Percentiles rank a stretch among this genome's conserved stretches.
Conservation (phyloP, 1,140 invertebrate genomes). For the Wiebesia pumilae region DNA sequence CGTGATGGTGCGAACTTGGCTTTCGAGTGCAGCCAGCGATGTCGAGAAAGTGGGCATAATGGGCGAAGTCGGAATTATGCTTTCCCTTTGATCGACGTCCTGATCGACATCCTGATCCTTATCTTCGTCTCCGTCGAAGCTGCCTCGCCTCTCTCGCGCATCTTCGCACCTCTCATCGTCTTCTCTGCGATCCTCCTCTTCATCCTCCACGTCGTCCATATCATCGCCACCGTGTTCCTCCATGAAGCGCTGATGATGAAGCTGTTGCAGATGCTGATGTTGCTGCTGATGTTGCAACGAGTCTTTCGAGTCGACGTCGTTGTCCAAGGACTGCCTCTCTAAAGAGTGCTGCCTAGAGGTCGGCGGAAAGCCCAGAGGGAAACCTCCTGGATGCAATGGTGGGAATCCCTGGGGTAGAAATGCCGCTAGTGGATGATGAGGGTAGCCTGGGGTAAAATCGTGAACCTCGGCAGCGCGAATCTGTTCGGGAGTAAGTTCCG, state of each 20-base stretch:
- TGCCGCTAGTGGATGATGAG: conserved; percentile 73
- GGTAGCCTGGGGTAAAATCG: conserved; percentile 78
- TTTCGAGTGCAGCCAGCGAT: conserved; percentile 84
- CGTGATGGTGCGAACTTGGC: conserved; percentile 83
- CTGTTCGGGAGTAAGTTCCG: conserved; percentile 89
- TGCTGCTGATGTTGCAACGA: conserved; percentile 65
- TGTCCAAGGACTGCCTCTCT: conserved; percentile 66
- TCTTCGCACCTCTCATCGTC: conserved; percentile 70
- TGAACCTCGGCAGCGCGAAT: conserved; percentile 89
- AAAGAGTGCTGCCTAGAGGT: conserved; percentile 76
- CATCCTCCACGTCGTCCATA: conserved; percentile 69
- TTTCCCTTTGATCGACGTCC: conserved; percentile 78
- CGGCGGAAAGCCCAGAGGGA: conserved; percentile 78
- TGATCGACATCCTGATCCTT: conserved; percentile 79
- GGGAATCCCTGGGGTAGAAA: conserved; percentile 80
- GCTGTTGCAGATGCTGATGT: conserved; percentile 60
- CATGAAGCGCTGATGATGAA: conserved; percentile 67
- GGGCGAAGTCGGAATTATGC: conserved; percentile 75
- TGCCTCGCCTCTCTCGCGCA: conserved; percentile 58
- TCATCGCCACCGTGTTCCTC: conserved; percentile 70
- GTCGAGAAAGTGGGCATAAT: conserved; percentile 82
- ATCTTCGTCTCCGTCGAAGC: conserved; percentile 69
- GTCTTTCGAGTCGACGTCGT: conserved; percentile 66
- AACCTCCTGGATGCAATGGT: conserved; percentile 74
- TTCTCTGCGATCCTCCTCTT: conserved; percentile 69